Percentiles rank a stretch among this genome's conserved stretches.
These are phyloP conservation scores for Platichthys flesus DNA, from an alignment of 2,113 vertebrate species.

Conservation along the genomic window DNA sequence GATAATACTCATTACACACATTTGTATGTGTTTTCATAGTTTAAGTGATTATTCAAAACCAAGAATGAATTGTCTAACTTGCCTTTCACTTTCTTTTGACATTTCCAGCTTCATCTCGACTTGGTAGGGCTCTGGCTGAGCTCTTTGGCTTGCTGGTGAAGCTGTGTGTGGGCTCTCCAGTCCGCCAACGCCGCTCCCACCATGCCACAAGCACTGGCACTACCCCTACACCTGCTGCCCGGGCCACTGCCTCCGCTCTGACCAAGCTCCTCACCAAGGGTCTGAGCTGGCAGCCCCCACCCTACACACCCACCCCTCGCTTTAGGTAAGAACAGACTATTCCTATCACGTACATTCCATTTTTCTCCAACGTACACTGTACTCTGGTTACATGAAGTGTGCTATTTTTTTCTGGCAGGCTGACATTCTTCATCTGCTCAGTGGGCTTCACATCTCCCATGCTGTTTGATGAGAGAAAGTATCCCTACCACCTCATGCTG, in stretches of 20 bases:
- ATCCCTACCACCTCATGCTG: conserved; percentile 95
- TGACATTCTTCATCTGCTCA: conserved; percentile 96
- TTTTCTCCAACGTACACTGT: not conserved
- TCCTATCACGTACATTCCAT: not conserved
- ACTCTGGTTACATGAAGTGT: not conserved
- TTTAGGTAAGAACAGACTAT: conserved; percentile 84
- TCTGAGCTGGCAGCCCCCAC: conserved; percentile 93
- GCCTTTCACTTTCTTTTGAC: not conserved
- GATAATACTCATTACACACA: not conserved
- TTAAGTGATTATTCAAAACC: not conserved
- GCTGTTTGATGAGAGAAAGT: conserved; percentile 95
- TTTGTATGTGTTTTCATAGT: not conserved
- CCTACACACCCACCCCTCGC: conserved; percentile 93
- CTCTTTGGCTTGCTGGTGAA: conserved; percentile 93
- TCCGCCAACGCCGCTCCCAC: conserved; percentile 91
- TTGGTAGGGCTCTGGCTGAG: conserved; percentile 92
- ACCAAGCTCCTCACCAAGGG: conserved; percentile 94
- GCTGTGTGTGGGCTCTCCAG: conserved; percentile 93
- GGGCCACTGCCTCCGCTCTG: conserved; percentile 92
- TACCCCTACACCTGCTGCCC: conserved; percentile 91
- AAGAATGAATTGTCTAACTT: not conserved
- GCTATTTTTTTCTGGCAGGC: conserved; percentile 69
- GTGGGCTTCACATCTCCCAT: conserved; percentile 96
- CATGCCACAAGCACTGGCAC: conserved; percentile 93
- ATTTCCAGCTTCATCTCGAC: conserved; percentile 88